These are phyloP conservation scores for Nomia melanderi DNA, from an alignment of 1,140 invertebrate species.

Conservation along the genomic window DNA sequence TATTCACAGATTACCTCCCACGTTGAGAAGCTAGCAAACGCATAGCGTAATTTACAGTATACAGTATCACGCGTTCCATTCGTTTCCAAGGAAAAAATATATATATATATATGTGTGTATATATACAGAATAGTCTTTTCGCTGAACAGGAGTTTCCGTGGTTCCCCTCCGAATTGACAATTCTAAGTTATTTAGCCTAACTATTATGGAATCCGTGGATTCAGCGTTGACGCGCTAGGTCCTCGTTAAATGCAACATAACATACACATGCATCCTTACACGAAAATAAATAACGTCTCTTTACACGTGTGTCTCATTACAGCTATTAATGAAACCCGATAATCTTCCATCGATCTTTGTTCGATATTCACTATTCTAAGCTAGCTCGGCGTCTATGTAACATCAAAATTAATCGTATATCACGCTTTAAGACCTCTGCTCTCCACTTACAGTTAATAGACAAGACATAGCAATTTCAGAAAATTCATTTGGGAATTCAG, in stretches of 20 bases:
- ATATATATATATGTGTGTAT: not conserved
- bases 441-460: not conserved
- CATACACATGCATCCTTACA: slow-evolving; percentile 34
- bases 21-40: not conserved
- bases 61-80: not conserved
- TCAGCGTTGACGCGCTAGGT: not conserved
- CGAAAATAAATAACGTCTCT: slow-evolving; percentile 36
- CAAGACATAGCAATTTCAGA: too few species aligned
- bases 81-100: not conserved
- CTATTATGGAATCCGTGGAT: not conserved
- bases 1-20: not conserved
- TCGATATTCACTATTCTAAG: not conserved
- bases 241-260: slow-evolving; percentile 3
- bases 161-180: not conserved
- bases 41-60: not conserved
- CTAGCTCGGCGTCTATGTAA: slow-evolving; percentile 1
- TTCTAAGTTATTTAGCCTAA: not conserved
- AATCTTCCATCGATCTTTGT: not conserved
- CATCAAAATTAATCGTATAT: not conserved
- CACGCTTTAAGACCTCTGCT: not conserved
- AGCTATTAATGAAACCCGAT: not conserved
- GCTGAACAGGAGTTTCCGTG: not conserved
- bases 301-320: slow-evolving; percentile 24
- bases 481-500: too few species aligned
- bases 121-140: not conserved